Evolutionary conservation across 2,888 invertebrate species (phyloP).

Genomic region (Cheiracanthium punctorium): DNA sequence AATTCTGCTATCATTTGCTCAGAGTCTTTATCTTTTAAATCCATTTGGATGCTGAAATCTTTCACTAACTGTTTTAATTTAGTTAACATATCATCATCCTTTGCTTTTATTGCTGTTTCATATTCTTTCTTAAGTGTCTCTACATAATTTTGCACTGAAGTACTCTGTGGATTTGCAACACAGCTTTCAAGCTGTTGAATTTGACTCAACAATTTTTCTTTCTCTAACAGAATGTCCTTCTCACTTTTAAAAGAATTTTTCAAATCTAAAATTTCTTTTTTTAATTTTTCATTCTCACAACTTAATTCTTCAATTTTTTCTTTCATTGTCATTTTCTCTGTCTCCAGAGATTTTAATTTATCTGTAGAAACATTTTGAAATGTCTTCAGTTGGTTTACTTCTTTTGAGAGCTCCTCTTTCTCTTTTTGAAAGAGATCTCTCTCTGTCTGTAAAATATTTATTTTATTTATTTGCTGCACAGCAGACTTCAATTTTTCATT

Average conservation of each 20-base stretch:
- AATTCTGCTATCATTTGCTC: conserved; percentile 63
- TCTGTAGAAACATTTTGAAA: conserved; percentile 19
- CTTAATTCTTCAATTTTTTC: conserved; percentile 53
- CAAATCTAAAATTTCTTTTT: conserved; percentile 20
- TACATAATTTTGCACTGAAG: conserved; percentile 41
- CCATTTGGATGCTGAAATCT: conserved; percentile 53
- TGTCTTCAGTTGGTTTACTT: conserved; percentile 21
- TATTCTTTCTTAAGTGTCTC: conserved; percentile 37
- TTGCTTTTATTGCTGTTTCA: conserved; percentile 49
- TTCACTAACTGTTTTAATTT: conserved; percentile 49
- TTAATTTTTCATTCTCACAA: conserved; percentile 31
- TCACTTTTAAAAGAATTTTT: conserved; percentile 34
- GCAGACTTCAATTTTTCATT: conserved; percentile 54
- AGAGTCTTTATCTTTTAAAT: conserved; percentile 58
- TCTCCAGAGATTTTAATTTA: conserved; percentile 46
- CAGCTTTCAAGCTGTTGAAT: conserved; percentile 37
- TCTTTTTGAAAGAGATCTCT: conserved; percentile 22
- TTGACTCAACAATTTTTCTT: conserved; percentile 31
- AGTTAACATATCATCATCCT: conserved; percentile 53
- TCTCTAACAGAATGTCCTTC: conserved; percentile 24
- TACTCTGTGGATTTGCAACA: conserved; percentile 25
- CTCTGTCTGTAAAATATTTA: conserved; percentile 46
- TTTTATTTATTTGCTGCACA: conserved; percentile 33
- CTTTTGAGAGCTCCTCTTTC: conserved; percentile 26
- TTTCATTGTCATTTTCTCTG: conserved; percentile 38